These are phyloP conservation scores for Atherix ibis DNA, from an alignment of 2,888 invertebrate species.

Conservation along the genomic window DNA sequence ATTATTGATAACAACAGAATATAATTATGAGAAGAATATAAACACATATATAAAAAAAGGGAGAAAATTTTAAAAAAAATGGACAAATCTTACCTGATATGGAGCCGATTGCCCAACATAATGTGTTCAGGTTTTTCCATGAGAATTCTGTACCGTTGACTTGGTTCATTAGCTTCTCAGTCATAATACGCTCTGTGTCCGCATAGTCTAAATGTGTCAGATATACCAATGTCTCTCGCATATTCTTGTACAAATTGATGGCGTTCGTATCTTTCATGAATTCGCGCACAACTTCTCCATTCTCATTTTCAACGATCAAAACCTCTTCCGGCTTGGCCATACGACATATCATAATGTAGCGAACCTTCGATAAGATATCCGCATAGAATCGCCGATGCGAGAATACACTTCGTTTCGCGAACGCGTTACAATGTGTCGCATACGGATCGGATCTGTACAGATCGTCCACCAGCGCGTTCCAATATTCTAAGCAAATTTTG, in stretches of 20 bases:
- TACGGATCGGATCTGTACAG: slow-evolving; percentile 79
- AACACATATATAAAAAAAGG: no score
- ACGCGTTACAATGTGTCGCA: slow-evolving; percentile 22
- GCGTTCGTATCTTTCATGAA: slow-evolving; percentile 99
- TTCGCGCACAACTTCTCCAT: slow-evolving; percentile 97
- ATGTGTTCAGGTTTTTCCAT: slow-evolving; percentile 98
- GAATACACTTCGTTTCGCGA: slow-evolving; percentile 23
- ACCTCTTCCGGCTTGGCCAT: slow-evolving; percentile 99
- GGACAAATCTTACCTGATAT: slow-evolving; percentile 56
- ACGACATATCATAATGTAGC: slow-evolving; percentile 95
- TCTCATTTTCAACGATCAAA: slow-evolving; percentile 97
- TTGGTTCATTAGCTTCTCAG: slow-evolving; percentile 93
- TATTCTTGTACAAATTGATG: slow-evolving; percentile 97
- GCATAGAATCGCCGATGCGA: slow-evolving; percentile 59
- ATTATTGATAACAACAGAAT: no score
- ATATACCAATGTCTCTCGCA: slow-evolving; percentile 95
- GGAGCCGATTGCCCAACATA: slow-evolving; percentile 99
- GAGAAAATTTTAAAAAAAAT: no score
- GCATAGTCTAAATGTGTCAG: slow-evolving; percentile 95
- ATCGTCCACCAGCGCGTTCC: slow-evolving; percentile 87
- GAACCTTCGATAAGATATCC: slow-evolving; percentile 69
- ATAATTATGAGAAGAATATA: no score
- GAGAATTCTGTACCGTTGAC: slow-evolving; percentile 98
- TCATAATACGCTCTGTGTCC: slow-evolving; percentile 98
- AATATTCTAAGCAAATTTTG: slow-evolving; percentile 98